These are phyloP conservation scores for Aphelinus atriplicis DNA, from an alignment of 1,140 invertebrate genomes.

Conservation along the genomic window DNA sequence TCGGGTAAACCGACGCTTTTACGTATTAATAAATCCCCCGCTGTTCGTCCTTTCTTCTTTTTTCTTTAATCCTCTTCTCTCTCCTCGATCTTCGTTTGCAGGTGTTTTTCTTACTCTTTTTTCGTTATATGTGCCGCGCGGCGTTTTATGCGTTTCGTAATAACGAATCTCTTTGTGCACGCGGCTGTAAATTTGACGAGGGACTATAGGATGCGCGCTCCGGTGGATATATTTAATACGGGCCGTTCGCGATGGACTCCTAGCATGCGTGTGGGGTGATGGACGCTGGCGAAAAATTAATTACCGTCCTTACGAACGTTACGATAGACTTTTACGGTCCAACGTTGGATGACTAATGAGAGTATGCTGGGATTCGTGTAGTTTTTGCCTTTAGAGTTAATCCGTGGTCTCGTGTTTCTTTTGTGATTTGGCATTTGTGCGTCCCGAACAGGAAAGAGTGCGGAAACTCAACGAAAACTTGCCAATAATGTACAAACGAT, in stretches of 20 bases:
- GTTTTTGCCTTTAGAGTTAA: no score
- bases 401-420: no score
- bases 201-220: no score
- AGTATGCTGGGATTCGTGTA: no score
- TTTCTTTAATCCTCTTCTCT: background rate
- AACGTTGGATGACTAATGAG: no score
- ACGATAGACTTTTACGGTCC: constrained; percentile 1
- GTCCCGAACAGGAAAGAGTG: no score
- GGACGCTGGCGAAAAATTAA: background rate
- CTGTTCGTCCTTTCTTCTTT: background rate
- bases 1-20: background rate
- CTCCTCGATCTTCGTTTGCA: no score
- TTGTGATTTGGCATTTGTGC: no score
- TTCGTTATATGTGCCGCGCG: background rate
- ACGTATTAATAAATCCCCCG: background rate
- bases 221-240: background rate
- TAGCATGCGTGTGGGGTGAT: background rate
- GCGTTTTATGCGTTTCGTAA: background rate
- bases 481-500: no score
- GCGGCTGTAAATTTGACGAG: background rate
- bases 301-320: constrained; percentile 1
- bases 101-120: background rate
- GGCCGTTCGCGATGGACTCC: background rate
- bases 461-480: no score
- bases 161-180: background rate